Evolutionary conservation across 2,888 invertebrate genomes (phyloP).

Genomic region (Torymus aiolomorphi): DNA sequence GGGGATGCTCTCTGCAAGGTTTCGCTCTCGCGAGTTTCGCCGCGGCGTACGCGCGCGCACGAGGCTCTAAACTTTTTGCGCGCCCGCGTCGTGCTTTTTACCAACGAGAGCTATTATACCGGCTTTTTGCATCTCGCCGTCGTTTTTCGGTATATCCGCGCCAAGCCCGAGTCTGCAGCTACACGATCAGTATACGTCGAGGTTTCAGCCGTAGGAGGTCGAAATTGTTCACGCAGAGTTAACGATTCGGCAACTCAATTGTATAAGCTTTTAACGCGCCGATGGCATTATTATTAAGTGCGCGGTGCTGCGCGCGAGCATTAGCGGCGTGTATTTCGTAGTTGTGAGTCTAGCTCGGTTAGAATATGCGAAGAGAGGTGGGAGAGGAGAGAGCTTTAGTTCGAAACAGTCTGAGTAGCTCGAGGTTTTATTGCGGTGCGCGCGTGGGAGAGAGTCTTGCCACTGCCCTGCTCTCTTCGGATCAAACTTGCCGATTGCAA

Average conservation of each 20-base stretch:
- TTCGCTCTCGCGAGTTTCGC: conserved; percentile 8
- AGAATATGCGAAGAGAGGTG: conserved; percentile 20
- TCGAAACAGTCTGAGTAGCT: conserved; percentile 16
- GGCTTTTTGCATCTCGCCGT: not conserved
- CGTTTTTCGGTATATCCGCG: not conserved
- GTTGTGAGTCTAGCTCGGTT: conserved; percentile 12
- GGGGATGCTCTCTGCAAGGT: not conserved
- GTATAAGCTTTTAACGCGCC: conserved; percentile 16
- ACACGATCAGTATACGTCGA: not conserved
- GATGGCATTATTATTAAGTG: conserved; percentile 18
- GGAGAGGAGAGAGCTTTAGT: conserved; percentile 23
- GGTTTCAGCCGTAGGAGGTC: not conserved
- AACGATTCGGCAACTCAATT: conserved; percentile 32
- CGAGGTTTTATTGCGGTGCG: too few species aligned
- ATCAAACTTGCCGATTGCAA: not conserved
- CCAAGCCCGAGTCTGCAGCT: not conserved
- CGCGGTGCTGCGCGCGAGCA: too few species aligned
- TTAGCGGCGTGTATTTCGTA: not conserved
- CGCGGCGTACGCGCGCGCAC: not conserved
- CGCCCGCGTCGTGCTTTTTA: not conserved
- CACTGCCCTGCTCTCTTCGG: not conserved
- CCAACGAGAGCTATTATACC: conserved; percentile 8
- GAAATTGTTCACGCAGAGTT: conserved; percentile 32
- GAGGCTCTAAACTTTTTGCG: not conserved
- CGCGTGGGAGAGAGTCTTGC: not conserved